Evolutionary conservation across 2,888 invertebrate genomes (phyloP).

Genomic region (Sussaba pulchella): DNA sequence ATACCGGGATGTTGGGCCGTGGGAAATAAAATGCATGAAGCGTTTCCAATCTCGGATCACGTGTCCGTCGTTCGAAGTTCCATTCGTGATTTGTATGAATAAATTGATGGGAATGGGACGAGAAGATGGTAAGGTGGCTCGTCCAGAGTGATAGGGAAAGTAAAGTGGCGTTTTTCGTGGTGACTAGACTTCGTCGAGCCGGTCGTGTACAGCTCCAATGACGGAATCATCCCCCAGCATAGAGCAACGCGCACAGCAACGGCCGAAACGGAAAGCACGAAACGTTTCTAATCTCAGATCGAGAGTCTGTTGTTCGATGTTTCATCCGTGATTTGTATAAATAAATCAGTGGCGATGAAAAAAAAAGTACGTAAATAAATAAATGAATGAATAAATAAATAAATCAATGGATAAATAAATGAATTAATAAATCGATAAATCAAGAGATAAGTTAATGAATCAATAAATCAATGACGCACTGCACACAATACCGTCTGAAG

Average conservation of each 20-base stretch:
- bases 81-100: constrained; percentile 62
- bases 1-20: too few relatives aligned
- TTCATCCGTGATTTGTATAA: constrained; percentile 61
- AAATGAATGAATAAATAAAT: too few relatives aligned
- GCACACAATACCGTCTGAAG: too few relatives aligned
- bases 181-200: not conserved
- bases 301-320: constrained; percentile 54
- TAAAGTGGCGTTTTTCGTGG: not conserved
- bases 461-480: too few relatives aligned
- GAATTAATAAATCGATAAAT: too few relatives aligned
- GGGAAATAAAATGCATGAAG: constrained; percentile 27
- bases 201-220: too few relatives aligned
- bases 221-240: constrained; percentile 8
- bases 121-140: too few relatives aligned
- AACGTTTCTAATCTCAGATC: constrained; percentile 48
- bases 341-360: constrained; percentile 52
- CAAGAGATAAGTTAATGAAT: too few relatives aligned
- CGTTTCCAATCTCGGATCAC: constrained; percentile 53
- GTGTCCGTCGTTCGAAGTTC: constrained; percentile 54
- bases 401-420: too few relatives aligned
- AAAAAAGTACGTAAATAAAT: too few relatives aligned
- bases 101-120: constrained; percentile 43
- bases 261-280: constrained; percentile 26
- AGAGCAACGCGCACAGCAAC: too few relatives aligned
- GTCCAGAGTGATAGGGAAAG: not conserved